Evolutionary conservation across 2,797 vertebrate genomes (phyloP), one percentile per base, ranked within the genome.

Genomic region (Bucorvus abyssinicus): DNA sequence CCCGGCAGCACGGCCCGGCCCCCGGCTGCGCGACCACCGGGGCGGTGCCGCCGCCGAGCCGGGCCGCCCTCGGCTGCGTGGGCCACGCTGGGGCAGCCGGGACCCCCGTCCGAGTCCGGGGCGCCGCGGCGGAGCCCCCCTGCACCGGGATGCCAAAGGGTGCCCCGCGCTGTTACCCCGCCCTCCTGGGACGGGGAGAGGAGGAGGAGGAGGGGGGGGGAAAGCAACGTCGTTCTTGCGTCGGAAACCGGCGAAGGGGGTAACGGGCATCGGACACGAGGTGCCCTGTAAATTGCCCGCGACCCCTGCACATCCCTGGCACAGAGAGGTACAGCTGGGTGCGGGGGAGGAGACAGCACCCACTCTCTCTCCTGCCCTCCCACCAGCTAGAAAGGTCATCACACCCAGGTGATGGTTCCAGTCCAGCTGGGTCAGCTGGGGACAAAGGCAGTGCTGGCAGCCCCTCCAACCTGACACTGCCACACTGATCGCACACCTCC

Each of bases 281-380:
- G 7, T 16, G 50, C 27, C 2, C 7, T 0, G 24, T 1, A 14
- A 7, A 17, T 6, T 7, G 24, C 9, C 20, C 34, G 12, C 9
- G 12, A 52, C 14, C 38, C 12, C 20, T 1, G 45, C 27, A 3
- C 63, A 4, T 3, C 38, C 49, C 55, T 20, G 42, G 23, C 27
- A 10, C 56, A 3, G 34, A 32, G 16, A 18, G 22, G 24, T 24
- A 10, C 53, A 0, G 55, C 27, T 14, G 2, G 10, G 30, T 2
- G 30, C 7, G 0, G 38, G 32, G 69, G 47, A 34, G 38, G 32
- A 73, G 47, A 34, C 59, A 79, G 70, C 47, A 30, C 19, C 42
- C 27, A 0, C 30, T 56, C 2, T 20, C 15, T 47, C 29, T 50
- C 15, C 47, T 5, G 24, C 30, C 22, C 12, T 79, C 56, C 70